Conservation (phyloP, 2,113 vertebrate species). For the Ptyas mucosa region DNA sequence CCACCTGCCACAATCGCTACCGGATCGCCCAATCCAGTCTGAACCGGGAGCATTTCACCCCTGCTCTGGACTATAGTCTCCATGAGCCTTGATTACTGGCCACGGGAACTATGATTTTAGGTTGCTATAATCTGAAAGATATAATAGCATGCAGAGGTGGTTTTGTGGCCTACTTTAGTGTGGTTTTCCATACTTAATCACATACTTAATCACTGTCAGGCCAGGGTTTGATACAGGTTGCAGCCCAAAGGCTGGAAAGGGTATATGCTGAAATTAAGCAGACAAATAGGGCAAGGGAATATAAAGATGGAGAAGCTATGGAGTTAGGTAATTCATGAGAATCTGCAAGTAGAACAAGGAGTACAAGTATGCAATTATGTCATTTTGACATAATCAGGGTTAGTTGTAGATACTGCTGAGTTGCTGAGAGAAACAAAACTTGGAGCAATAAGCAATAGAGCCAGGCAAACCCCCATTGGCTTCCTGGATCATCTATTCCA, state of each 20-base stretch:
- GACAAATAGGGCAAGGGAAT: neutral
- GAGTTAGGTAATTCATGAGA: neutral
- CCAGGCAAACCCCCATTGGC: neutral
- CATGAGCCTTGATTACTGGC: neutral
- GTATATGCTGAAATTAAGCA: neutral
- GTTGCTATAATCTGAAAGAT: neutral
- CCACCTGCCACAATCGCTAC: too few relatives aligned
- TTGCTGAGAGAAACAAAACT: neutral
- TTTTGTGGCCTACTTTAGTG: neutral
- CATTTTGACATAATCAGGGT: neutral
- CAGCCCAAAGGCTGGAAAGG: neutral
- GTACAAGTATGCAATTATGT: neutral
- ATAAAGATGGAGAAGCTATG: neutral
- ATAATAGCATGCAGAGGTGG: neutral
- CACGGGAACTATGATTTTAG: neutral
- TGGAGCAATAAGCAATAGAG: neutral
- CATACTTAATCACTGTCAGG: neutral
- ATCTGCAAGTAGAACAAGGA: neutral
- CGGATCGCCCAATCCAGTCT: too few relatives aligned
- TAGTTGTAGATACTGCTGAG: neutral
- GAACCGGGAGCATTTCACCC: too few relatives aligned
- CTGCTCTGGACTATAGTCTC: neutral
- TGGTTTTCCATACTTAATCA: neutral
- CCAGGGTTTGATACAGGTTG: neutral
- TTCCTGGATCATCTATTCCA: neutral